These are phyloP conservation scores for Leptatherina wallacei DNA, from an alignment of 2,797 vertebrate genomes.

Conservation along the genomic window DNA sequence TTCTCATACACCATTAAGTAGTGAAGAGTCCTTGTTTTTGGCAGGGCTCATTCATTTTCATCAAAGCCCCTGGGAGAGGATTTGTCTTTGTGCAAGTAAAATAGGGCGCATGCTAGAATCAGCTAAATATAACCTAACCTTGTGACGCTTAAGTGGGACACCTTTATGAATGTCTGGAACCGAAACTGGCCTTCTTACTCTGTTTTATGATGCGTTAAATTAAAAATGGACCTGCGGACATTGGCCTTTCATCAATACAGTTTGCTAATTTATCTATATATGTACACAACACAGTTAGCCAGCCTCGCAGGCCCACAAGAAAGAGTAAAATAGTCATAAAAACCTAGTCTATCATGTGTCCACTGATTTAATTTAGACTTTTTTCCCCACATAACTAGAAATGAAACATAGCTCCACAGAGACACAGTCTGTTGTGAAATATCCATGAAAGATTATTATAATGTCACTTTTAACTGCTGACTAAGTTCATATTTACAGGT, in stretches of 20 bases:
- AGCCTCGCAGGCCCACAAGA: not conserved
- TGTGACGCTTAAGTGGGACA: conserved; percentile 8
- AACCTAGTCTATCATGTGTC: not conserved
- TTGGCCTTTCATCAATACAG: not conserved
- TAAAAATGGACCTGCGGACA: not conserved
- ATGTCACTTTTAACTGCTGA: no score
- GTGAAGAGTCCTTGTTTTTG: conserved; percentile 6
- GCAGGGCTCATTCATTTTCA: conserved; percentile 8
- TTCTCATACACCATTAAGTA: not conserved
- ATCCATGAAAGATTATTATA: no score
- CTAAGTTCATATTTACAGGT: no score
- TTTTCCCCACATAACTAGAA: not conserved
- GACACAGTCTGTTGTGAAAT: no score
- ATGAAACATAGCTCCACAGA: not conserved
- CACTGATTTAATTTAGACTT: not conserved
- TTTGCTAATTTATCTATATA: not conserved
- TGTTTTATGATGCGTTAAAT: not conserved
- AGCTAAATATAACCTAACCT: conserved; percentile 12
- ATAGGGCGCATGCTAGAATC: conserved; percentile 8
- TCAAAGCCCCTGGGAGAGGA: not conserved
- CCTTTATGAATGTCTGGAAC: conserved; percentile 5
- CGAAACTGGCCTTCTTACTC: not conserved
- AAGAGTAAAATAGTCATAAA: not conserved
- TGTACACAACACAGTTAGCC: not conserved
- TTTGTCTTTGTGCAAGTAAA: conserved; percentile 19